Evolutionary conservation across 1,140 invertebrate genomes (phyloP), one percentile per base, ranked within the genome.

Genomic region (Bombus vancouverensis): DNA sequence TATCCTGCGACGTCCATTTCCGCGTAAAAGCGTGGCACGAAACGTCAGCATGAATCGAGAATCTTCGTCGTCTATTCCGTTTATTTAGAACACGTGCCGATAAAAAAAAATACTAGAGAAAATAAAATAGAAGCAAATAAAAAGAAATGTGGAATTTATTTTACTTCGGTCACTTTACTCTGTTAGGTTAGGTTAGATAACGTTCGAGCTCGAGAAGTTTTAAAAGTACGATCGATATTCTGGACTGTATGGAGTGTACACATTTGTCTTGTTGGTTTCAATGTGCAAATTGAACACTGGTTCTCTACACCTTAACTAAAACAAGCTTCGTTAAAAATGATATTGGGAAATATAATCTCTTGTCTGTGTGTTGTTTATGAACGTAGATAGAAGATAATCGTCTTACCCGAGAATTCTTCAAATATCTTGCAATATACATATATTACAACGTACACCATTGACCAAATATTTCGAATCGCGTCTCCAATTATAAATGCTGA

Each of bases 1-100:
- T 82, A 82, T 82, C 81, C 81, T 75, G 71, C 81, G 81, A 82
- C 81, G 71, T 32, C 39, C 25, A 15, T 82, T 82, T 47, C 57
- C 39, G 13, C 57, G 78, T 66, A 25, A 80, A 80, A 70, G 44
- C 65, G 42, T 34, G 4, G 10, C 78, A 18, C 78, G 78, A 80
- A 80, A 80, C 65, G 78, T 80, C 78, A 80, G 65, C 65, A 32
- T 28, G 70, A 73, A 34, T 71, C 42, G 65, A 28, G 39, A 59
- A 59, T 34, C 37, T 32, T 34, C 22, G 8, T 39, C 44, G 79
- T 81, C 47, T 47, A 18, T 28, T 34, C 32, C 79, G 47, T 53
- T 22, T 6, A 53, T 53, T 53, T 53, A 53, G 28, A 53, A 34
- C 44, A 34, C 15, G 3, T 62, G 18, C 8, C 18, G 37, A 39